phyloP scores from a whole-genome alignment of 2,888 invertebrate species.

The Dendrolimus houi region DNA sequence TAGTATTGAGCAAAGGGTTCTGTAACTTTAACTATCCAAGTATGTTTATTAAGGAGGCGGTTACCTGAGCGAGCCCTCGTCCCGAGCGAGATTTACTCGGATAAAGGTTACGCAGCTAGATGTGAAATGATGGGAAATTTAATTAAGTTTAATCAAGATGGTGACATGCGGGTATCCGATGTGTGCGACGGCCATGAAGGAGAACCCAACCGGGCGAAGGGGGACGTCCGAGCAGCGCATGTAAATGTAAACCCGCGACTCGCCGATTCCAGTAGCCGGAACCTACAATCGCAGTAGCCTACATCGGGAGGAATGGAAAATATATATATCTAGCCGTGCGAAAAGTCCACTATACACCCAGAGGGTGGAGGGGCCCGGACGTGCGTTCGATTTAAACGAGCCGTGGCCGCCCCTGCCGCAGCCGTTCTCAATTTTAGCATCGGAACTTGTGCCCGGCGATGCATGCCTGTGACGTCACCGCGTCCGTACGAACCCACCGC shows the following conservation, averaged over 20 bases:
- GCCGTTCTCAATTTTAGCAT: slow-evolving; percentile 37
- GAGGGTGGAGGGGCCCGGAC: slow-evolving; percentile 57
- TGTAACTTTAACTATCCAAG: neutral
- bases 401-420: slow-evolving; percentile 42
- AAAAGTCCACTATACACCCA: slow-evolving; percentile 73
- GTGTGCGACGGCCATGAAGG: slow-evolving; percentile 22
- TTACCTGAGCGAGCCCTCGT: slow-evolving; percentile 2
- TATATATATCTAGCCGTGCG: slow-evolving; percentile 73
- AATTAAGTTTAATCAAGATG: slow-evolving; percentile 48
- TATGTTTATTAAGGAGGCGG: slow-evolving; percentile 17
- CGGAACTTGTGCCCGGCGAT: slow-evolving; percentile 14
- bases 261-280: slow-evolving; percentile 34
- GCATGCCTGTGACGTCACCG: slow-evolving; percentile 5
- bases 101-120: slow-evolving; percentile 7
- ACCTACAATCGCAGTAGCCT: slow-evolving; percentile 59
- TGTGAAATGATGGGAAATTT: slow-evolving; percentile 27
- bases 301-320: slow-evolving; percentile 70
- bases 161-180: slow-evolving; percentile 44
- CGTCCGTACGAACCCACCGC: too few species aligned
- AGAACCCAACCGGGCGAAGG: slow-evolving; percentile 13
- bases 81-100: neutral
- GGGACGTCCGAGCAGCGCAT: slow-evolving; percentile 46
- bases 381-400: slow-evolving; percentile 74
- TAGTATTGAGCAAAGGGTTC: neutral
- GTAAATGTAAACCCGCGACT: slow-evolving; percentile 22